Evolutionary conservation across 2,888 invertebrate species (phyloP), one percentile per base, ranked within the genome.

Genomic region (Orthonevra nobilis): DNA sequence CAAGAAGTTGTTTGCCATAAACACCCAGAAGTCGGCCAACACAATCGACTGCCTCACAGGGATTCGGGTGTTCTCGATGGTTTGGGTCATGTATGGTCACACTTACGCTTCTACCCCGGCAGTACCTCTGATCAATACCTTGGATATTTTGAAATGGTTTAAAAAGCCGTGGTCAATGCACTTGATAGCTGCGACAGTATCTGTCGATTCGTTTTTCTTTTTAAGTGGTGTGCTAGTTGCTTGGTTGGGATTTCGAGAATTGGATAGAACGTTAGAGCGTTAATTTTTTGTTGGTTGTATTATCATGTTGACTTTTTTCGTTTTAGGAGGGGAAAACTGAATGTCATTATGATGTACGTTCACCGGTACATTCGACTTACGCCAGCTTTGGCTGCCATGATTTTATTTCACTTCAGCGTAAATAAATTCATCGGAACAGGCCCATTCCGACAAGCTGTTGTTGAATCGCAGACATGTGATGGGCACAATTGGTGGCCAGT

Each of bases 171-270:
- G 32, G 42, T 63, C 82, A 3, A 77, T 82, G 81, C 20, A 66
- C 5, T 5, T 79, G 2, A 32, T 85, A 82, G 28, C 89, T 85
- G 90, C 86, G 84, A 44, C 89, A 0, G 85, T 91, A 6, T 89
- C 90, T 0, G 92, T 92, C 0, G 92, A 92, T 70, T 90, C 91
- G 0, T 92, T 92, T 82, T 91, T 92, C 75, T 82, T 90, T 15
- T 82, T 92, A 28, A 91, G 91, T 81, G 92, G 92, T 4, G 84
- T 92, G 4, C 85, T 92, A 0, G 88, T 89, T 1, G 89, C 90
- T 0, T 75, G 82, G 69, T 17, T 69, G 4, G 54, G 77, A 0
- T 68, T 83, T 7, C 73, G 63, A 46, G 70, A 83, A 34, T 26
- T 83, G 7, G 82, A 83, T 44, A 68, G 52, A 63, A 58, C 56